Conservation (phyloP, 1,140 invertebrate species). For the Zaprionus camerounensis region DNA sequence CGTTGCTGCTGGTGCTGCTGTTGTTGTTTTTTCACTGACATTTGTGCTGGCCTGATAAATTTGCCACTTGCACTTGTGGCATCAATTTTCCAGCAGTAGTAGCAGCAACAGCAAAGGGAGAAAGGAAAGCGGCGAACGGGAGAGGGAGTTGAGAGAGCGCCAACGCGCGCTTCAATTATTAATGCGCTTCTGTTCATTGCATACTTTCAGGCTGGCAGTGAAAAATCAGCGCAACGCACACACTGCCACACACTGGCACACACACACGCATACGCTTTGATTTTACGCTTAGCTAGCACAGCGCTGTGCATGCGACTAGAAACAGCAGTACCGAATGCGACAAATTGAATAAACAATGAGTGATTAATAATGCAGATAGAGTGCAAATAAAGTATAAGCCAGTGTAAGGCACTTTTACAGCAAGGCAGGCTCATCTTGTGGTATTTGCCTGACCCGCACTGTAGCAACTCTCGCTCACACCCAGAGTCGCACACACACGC, state of each 20-base stretch:
- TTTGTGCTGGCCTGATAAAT: conserved; percentile 46
- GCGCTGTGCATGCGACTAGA: conserved; percentile 22
- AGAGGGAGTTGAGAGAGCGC: conserved; percentile 13
- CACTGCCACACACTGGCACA: conserved; percentile 13
- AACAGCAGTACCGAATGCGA: background rate
- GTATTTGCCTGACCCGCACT: conserved; percentile 23
- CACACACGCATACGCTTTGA: conserved; percentile 43
- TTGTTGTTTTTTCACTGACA: background rate
- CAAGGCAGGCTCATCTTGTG: background rate
- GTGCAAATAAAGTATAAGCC: background rate
- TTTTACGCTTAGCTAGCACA: conserved; percentile 23
- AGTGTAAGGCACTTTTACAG: background rate
- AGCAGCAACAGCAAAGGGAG: background rate
- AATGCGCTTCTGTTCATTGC: conserved; percentile 77
- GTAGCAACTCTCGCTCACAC: conserved; percentile 1
- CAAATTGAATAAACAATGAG: background rate
- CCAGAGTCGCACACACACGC: conserved; percentile 1
- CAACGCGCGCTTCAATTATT: conserved; percentile 75
- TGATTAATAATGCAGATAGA: conserved; percentile 4
- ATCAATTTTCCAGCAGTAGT: conserved; percentile 50
- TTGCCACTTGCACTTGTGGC: conserved; percentile 53
- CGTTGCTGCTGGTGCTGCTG: background rate
- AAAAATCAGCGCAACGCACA: conserved; percentile 66
- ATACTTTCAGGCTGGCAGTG: conserved; percentile 73
- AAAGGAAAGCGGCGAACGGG: background rate